phyloP scores from a whole-genome alignment of 2,888 invertebrate species.

The Allophyes oxyacanthae region DNA sequence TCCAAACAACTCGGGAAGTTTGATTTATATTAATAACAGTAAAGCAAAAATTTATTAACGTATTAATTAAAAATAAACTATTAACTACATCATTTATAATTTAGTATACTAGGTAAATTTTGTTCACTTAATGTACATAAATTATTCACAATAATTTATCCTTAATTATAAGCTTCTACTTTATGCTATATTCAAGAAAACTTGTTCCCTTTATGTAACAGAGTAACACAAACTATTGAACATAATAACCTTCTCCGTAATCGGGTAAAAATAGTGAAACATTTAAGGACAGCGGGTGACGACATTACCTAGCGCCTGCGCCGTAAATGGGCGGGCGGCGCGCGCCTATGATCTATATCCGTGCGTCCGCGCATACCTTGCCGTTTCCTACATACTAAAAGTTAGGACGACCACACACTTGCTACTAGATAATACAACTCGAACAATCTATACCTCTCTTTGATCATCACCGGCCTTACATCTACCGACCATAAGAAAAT shows the following conservation, averaged over 20 bases:
- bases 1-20: conserved; percentile 10
- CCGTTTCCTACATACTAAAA: conserved; percentile 61
- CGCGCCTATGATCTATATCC: conserved; percentile 72
- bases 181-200: neutral
- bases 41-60: conserved; percentile 9
- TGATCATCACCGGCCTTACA: too few relatives aligned
- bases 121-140: neutral
- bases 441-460: too few relatives aligned
- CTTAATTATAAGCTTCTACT: too few relatives aligned
- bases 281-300: conserved; percentile 53
- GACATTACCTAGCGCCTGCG: conserved; percentile 58
- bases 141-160: neutral
- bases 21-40: conserved; percentile 27
- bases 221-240: conserved; percentile 25
- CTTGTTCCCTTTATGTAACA: conserved; percentile 11
- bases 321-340: conserved; percentile 73
- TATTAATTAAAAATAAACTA: conserved; percentile 23
- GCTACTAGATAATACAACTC: conserved; percentile 1
- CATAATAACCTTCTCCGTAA: too few relatives aligned
- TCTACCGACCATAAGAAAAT: too few relatives aligned
- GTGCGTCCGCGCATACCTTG: conserved; percentile 63
- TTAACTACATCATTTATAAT: conserved; percentile 31
- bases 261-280: too few relatives aligned
- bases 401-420: conserved; percentile 44
- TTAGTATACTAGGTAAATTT: conserved; percentile 2